phyloP scores from a whole-genome alignment of 2,888 invertebrate genomes.

The Drosophila lutescens region DNA sequence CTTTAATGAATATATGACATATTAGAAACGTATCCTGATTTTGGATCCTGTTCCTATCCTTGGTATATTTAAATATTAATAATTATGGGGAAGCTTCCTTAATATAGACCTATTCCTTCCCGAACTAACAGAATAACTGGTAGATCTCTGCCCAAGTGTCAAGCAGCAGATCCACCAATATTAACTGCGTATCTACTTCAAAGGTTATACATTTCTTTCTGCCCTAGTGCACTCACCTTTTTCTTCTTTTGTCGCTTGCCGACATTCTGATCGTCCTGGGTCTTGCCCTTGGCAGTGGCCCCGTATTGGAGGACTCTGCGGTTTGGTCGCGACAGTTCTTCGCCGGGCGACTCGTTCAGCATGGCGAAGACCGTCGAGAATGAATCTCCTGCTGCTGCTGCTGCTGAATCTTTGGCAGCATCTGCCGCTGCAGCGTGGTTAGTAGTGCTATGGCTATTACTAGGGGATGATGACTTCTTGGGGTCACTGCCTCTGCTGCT shows the following conservation, averaged over 20 bases:
- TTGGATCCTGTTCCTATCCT: no score
- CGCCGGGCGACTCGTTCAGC: slow-evolving; percentile 29
- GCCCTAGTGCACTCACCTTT: slow-evolving; percentile 55
- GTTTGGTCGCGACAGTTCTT: slow-evolving; percentile 43
- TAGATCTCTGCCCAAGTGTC: no score
- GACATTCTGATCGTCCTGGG: slow-evolving; percentile 72
- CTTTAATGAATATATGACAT: no score
- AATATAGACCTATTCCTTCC: no score
- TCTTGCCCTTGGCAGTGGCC: slow-evolving; percentile 70
- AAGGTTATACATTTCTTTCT: background rate
- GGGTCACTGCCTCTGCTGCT: background rate
- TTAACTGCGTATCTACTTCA: background rate
- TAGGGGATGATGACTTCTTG: slow-evolving; percentile 18
- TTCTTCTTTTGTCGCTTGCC: slow-evolving; percentile 74
- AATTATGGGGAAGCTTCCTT: no score
- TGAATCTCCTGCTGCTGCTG: slow-evolving; percentile 8
- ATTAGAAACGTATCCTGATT: no score
- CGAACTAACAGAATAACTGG: no score
- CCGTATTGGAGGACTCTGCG: slow-evolving; percentile 39
- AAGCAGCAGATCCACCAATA: no score
- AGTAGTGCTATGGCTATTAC: slow-evolving; percentile 23
- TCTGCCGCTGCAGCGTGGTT: slow-evolving; percentile 13
- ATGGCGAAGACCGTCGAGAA: slow-evolving; percentile 20
- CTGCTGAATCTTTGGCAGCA: background rate
- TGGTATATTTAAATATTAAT: no score